Conservation (phyloP, 2,888 invertebrate species). For the Tenthredo scrophulariae region DNA sequence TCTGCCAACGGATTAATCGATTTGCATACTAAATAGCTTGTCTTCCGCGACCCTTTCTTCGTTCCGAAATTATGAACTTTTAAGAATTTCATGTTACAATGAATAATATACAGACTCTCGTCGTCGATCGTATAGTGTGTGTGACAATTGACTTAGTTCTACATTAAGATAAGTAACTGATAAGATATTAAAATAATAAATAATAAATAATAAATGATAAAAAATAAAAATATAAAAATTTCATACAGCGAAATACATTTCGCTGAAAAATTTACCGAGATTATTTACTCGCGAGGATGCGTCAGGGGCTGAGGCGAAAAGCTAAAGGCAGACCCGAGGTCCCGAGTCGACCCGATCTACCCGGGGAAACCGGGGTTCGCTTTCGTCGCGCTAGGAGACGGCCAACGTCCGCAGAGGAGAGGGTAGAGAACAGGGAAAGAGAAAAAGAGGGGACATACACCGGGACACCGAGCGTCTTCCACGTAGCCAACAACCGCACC, state of each 20-base stretch:
- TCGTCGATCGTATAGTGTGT: not conserved
- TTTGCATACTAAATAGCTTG: not conserved
- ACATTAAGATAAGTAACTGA: not conserved
- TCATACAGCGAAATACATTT: not conserved
- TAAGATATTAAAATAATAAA: not conserved
- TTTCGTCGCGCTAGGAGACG: conserved; percentile 40
- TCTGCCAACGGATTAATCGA: not conserved
- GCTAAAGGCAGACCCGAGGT: conserved; percentile 25
- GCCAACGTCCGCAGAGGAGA: conserved; percentile 35
- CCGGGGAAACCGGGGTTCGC: conserved; percentile 39
- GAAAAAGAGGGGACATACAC: conserved; percentile 45
- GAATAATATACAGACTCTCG: not conserved
- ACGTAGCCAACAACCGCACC: conserved; percentile 63
- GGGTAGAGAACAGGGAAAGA: conserved; percentile 46
- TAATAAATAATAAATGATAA: not conserved
- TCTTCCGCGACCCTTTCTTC: not conserved
- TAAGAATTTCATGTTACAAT: not conserved
- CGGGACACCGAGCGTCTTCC: conserved; percentile 54
- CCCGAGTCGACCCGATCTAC: conserved; percentile 30
- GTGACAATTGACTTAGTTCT: not conserved
- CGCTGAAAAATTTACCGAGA: not conserved
- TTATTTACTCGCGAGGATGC: conserved; percentile 38
- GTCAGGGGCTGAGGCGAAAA: conserved; percentile 21
- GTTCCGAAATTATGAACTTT: not conserved
- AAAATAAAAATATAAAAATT: not conserved